These are phyloP conservation scores for Patagioenas fasciata DNA, from an alignment of 2,113 vertebrate species.

Conservation along the genomic window DNA sequence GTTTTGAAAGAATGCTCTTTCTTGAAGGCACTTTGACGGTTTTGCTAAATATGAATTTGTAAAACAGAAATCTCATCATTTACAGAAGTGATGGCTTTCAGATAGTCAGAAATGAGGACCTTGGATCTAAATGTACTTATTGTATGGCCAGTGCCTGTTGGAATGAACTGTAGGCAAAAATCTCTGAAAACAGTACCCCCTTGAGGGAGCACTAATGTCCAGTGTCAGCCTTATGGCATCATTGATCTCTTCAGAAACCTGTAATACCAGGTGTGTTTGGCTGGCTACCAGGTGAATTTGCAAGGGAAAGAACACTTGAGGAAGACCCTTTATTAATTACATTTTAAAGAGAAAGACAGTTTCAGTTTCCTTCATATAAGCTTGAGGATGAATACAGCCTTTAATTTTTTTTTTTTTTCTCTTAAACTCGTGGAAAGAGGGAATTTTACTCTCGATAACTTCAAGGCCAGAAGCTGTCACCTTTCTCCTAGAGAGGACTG, in stretches of 20 bases:
- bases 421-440: not conserved
- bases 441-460: not conserved
- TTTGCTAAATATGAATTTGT: not conserved
- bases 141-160: not conserved
- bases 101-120: not conserved
- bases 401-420: not conserved
- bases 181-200: not conserved
- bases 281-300: not conserved
- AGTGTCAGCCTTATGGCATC: not conserved
- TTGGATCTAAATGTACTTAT: not conserved
- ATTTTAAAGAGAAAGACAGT: not conserved
- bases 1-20: not conserved
- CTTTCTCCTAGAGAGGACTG: not conserved
- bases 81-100: not conserved
- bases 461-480: not conserved
- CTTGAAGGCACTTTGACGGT: not conserved
- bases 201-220: not conserved
- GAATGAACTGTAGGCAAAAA: not conserved
- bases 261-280: fast-evolving
- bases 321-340: not conserved
- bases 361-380: not conserved
- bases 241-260: not conserved
- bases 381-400: not conserved
- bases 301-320: not conserved
- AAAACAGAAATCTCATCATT: not conserved